A percentile compares a stretch with the other conserved stretches of the same genome.
Evolutionary conservation across 1,140 invertebrate species (phyloP).

Genomic region (Augochlora pura): DNA sequence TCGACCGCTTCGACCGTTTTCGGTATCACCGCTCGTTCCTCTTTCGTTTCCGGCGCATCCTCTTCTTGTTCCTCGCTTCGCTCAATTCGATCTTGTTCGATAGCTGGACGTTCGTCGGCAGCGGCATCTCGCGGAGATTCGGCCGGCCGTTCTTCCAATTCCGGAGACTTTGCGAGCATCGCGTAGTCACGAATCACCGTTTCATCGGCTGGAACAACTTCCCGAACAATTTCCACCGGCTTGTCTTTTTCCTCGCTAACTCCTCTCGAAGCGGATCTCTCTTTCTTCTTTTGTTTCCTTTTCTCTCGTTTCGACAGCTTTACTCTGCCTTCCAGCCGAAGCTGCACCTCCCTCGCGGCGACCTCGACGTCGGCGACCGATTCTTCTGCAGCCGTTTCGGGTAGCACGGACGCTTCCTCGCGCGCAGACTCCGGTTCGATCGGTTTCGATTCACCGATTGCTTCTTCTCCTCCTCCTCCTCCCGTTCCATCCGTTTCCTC

Average conservation of each 20-base stretch:
- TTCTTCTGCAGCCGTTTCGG: background rate
- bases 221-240: background rate
- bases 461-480: background rate
- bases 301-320: slow-evolving; percentile 39
- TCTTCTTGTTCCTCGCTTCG: too few relatives aligned
- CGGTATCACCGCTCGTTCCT: too few relatives aligned
- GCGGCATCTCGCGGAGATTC: background rate
- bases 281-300: slow-evolving; percentile 45
- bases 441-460: background rate
- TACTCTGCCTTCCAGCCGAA: background rate
- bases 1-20: too few relatives aligned
- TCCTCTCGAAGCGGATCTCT: background rate
- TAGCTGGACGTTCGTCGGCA: background rate
- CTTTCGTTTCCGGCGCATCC: too few relatives aligned
- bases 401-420: slow-evolving; percentile 5
- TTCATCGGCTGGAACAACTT: background rate
- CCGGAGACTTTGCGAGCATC: background rate
- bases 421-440: background rate
- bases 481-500: background rate
- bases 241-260: slow-evolving; percentile 9
- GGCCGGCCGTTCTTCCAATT: background rate
- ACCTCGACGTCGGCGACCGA: background rate
- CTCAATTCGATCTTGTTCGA: background rate
- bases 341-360: background rate
- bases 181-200: background rate